Evolutionary conservation across 2,113 vertebrate genomes (phyloP), one percentile per base, ranked within the genome.

Genomic region (Urocynchramus pylzowi): DNA sequence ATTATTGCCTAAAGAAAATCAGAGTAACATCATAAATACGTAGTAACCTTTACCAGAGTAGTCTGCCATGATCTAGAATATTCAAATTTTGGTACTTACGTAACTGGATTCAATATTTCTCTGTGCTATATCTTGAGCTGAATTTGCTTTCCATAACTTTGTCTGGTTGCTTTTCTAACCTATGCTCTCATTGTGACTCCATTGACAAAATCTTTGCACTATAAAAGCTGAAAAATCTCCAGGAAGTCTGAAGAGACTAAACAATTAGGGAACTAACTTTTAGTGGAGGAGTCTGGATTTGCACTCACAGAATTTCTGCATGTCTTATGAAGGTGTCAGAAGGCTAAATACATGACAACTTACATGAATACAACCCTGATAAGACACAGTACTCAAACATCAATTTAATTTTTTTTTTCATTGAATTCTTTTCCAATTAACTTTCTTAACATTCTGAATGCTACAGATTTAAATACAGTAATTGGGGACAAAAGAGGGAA

Each of bases 121-220:
- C 2, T 50, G 2, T n/a, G 9, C 16, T 21, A 20, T 44, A 44
- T 16, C 31, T 50, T 50, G 27, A 35, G 13, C 27, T 56, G 41
- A 50, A 6, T 57, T 77, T 70, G 9, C 5, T 57, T 84, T 50
- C 73, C 37, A 64, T 9, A 30, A 17, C 52, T 71, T 64, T 39
- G 8, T 41, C 23, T 71, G 13, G 3, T 71, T 39, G 13, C 8
- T 57, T 52, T 65, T 52, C 39, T 22, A 57, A 71, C 14, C 21
- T 20, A 13, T 69, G 19, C 9, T 76, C 21, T 8, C 17, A 52
- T 21, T 57, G 17, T 0, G 0, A 59, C 6, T 45, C 41, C 15
- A 28, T 27, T 63, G 26, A 49, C 15, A 69, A 69, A 69, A 77
- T 31, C 1, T 42, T 84, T 37, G 28, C 39, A n/a, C 9, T 13